phyloP scores from a whole-genome alignment of 2,113 vertebrate genomes.

The Collichthys lucidus region DNA sequence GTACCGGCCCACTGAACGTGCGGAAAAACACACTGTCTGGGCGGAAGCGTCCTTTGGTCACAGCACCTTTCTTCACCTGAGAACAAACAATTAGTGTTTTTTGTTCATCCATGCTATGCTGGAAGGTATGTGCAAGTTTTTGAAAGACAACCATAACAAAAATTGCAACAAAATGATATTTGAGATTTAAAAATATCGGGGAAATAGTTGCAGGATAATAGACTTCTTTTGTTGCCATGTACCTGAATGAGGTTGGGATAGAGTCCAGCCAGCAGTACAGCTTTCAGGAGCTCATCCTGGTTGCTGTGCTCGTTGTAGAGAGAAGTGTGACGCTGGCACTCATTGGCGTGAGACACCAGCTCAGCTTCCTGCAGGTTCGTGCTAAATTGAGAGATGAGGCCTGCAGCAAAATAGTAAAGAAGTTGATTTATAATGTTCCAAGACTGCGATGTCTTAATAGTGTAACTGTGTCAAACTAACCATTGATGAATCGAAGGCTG shows the following conservation, averaged over 20 bases:
- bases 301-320: constrained; percentile 90
- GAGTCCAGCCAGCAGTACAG: constrained; percentile 93
- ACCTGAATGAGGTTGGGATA: constrained; percentile 99
- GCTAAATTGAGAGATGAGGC: constrained; percentile 95
- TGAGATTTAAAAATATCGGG: not conserved
- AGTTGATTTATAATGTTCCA: not conserved
- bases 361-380: constrained; percentile 91
- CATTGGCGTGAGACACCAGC: constrained; percentile 83
- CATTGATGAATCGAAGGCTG: constrained; percentile 93
- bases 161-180: not conserved
- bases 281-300: constrained; percentile 93
- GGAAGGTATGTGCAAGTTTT: not conserved
- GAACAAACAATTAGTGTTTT: not conserved
- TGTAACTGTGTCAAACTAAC: constrained; percentile 74
- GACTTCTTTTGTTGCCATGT: not conserved
- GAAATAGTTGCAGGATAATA: not conserved
- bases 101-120: not conserved
- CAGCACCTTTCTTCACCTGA: constrained; percentile 92
- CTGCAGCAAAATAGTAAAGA: constrained; percentile 69
- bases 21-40: constrained; percentile 87
- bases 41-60: constrained; percentile 93
- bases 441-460: not conserved
- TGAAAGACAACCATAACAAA: not conserved
- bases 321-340: constrained; percentile 85
- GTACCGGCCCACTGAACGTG: constrained; percentile 89